Evolutionary conservation across 2,113 vertebrate genomes (phyloP), one percentile per base, ranked within the genome.

Genomic region (Fregetta grallaria): DNA sequence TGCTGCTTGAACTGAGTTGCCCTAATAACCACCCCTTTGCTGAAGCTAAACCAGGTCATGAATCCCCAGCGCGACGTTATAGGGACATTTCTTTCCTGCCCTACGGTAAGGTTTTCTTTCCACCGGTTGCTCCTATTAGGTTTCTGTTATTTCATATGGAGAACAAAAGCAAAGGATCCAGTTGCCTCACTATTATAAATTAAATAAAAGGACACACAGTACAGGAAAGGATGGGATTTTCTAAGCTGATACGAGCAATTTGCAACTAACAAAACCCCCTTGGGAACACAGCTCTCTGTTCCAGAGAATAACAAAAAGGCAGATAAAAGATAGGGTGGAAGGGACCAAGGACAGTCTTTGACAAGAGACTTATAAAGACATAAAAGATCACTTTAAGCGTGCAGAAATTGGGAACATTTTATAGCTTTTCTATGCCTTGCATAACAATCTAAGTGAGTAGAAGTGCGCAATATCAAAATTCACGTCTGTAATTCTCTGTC

Each of bases 121-220:
- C 40, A 82, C 50, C 0, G 0, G 42, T 80, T 92, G 84, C 47
- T 86, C 49, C 87, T 95, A 66, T 96, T 85, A 77, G 26, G 62
- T 96, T 96, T 96, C 95, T 92, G 58, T 73, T 96, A 80, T 55
- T 96, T 96, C 59, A 62, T 65, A 72, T 25, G 50, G 76, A 95
- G 90, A 95, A 94, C 76, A 96, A 97, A 94, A 82, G 58, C 44
- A 61, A 86, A 82, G 70, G 82, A 96, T 97, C 86, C 68, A 65
- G 22, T 96, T 95, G 50, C 93, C 25, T 95, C 73, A 21, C 47
- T 67, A 68, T 62, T 90, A 53, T 76, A 89, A 84, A 82, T 92
- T 83, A 94, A 97, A 94, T 70, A 79, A 94, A 94, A 94, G 72
- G 71, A 73, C 61, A 93, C 55, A 30, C 6, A 90, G 55, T 90